These are phyloP conservation scores for western clawed frog (Xenopus tropicalis) DNA, from an alignment of 2,113 vertebrate genomes.

Conservation along the genomic window DNA sequence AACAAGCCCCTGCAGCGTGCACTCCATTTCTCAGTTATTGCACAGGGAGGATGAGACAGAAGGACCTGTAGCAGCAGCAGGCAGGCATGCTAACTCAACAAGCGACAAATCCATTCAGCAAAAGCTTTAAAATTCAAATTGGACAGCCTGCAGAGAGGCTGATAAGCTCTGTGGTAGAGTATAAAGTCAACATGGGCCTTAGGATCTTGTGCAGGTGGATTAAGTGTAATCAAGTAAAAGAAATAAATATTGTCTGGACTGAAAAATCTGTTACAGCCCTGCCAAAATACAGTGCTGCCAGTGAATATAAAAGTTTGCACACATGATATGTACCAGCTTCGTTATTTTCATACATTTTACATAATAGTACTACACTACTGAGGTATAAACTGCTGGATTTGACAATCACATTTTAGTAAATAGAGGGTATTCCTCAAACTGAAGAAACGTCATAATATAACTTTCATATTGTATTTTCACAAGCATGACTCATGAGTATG, in stretches of 20 bases:
- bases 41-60: slow-evolving; percentile 46
- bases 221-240: slow-evolving; percentile 72
- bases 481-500: too few relatives aligned
- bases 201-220: slow-evolving; percentile 70
- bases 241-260: slow-evolving; percentile 70
- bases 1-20: slow-evolving; percentile 46
- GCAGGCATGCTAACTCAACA: slow-evolving; percentile 51
- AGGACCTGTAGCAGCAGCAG: slow-evolving; percentile 36
- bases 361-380: too few relatives aligned
- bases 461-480: too few relatives aligned
- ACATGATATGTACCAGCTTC: not conserved
- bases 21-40: slow-evolving; percentile 53
- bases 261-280: slow-evolving; percentile 58
- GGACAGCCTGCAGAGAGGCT: slow-evolving; percentile 71
- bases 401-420: too few relatives aligned
- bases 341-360: not conserved
- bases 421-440: too few relatives aligned
- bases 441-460: too few relatives aligned
- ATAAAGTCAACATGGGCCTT: slow-evolving; percentile 64
- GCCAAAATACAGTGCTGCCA: slow-evolving; percentile 45
- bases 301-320: slow-evolving; percentile 50
- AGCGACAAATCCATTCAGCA: slow-evolving; percentile 64
- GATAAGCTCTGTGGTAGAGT: slow-evolving; percentile 75
- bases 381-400: too few relatives aligned
- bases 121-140: slow-evolving; percentile 80